A percentile compares a stretch with the other conserved stretches of the same genome.
Conservation (phyloP, 2,113 vertebrate genomes). For the Vulpes lagopus region DNA sequence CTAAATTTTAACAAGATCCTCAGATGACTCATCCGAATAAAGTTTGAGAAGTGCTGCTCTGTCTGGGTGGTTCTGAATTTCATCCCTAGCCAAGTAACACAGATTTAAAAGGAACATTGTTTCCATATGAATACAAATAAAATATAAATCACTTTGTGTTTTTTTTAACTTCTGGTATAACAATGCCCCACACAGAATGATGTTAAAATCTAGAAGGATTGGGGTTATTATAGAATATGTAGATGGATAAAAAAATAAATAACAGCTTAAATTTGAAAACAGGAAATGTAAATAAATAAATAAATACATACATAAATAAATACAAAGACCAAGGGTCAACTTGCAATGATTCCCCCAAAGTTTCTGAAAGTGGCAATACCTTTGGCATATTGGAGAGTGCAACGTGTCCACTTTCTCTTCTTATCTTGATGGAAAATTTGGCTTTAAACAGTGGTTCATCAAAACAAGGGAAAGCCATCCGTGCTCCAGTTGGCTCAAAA, state of each 20-base stretch:
- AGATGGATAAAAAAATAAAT: not conserved
- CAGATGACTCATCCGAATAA: not conserved
- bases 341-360: not conserved
- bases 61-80: not conserved
- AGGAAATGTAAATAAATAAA: not conserved
- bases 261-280: not conserved
- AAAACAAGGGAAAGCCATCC: slow-evolving; percentile 90
- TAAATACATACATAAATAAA: not conserved
- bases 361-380: slow-evolving; percentile 30
- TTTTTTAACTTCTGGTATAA: not conserved
- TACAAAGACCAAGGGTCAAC: not conserved
- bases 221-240: not conserved
- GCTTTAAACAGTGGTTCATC: slow-evolving; percentile 90
- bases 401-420: slow-evolving; percentile 75
- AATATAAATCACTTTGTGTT: not conserved
- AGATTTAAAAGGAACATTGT: not conserved
- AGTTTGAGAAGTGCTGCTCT: not conserved
- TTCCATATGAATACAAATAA: not conserved
- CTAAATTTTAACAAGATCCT: slow-evolving; percentile 41
- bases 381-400: slow-evolving; percentile 87
- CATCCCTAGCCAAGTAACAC: not conserved
- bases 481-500: slow-evolving; percentile 89
- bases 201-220: not conserved
- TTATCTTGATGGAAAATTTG: slow-evolving; percentile 87
- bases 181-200: not conserved